phyloP scores from a whole-genome alignment of 1,140 invertebrate genomes.

The Centruroides vittatus region DNA sequence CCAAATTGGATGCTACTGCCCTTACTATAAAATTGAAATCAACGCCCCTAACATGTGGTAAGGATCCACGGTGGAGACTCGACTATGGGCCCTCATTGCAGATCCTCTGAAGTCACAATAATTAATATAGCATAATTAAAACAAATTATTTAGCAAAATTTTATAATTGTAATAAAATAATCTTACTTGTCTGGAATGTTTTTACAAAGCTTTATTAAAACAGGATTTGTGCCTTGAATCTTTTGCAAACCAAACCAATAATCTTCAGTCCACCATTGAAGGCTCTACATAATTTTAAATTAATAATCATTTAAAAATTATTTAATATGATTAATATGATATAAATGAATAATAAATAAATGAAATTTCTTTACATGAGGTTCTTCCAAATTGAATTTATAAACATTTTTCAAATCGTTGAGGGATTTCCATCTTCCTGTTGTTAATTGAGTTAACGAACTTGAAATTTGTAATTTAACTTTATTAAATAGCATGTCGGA shows the following conservation, averaged over 20 bases:
- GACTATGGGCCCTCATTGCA: too few species aligned
- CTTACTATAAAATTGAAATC: too few species aligned
- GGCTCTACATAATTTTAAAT: conserved; percentile 2
- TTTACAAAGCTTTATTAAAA: conserved; percentile 30
- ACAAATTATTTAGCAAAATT: not conserved
- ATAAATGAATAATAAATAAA: too few species aligned
- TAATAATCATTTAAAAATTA: too few species aligned
- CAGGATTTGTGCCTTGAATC: conserved; percentile 29
- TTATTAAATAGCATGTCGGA: conserved; percentile 33
- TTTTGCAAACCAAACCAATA: conserved; percentile 26
- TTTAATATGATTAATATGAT: too few species aligned
- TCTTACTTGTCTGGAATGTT: conserved; percentile 30
- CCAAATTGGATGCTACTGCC: too few species aligned
- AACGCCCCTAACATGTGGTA: too few species aligned
- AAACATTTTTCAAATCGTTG: conserved; percentile 29
- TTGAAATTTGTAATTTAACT: conserved; percentile 25
- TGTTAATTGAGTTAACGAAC: conserved; percentile 26
- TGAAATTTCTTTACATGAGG: conserved; percentile 15
- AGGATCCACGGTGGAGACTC: too few species aligned
- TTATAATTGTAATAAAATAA: not conserved
- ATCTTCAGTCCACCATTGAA: conserved; percentile 24
- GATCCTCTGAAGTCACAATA: too few species aligned
- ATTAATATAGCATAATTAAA: too few species aligned
- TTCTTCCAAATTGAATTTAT: conserved; percentile 27
- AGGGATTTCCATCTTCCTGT: conserved; percentile 31